Base-by-base conservation (phyloP, 2,113 vertebrate genomes). In the Nibea albiflora region DNA sequence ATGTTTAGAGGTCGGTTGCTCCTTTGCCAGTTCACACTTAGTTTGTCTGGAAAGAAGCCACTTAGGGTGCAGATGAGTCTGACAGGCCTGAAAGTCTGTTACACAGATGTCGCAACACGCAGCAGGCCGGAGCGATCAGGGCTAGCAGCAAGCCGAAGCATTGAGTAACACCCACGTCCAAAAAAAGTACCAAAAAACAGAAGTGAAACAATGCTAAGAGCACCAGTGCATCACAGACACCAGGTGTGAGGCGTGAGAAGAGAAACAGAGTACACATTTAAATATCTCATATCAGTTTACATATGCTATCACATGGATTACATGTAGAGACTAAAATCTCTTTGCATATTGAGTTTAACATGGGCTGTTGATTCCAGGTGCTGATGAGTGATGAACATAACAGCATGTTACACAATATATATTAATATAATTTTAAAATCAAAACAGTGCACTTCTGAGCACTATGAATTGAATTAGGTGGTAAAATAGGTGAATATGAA, bases 171-270 rank as follows among this genome's bases (percentile, higher is more conserved):
- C 44, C 73, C 80, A 76, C 52, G n/a, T 53, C 58, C 26, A 53
- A 75, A 83, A 86, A 88, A 78, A 86, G 80, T 17, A 53, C 63
- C n/a, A 78, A 84, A 85, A 91, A 61, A 62, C 67, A 94, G 93
- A 95, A 95, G 78, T 90, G 93, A 94, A 91, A 93, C 64, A 26
- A 26, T 26, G 31, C 53, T 16, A 63, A 62, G 72, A 81, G 80
- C 87, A 91, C 82, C 72, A 53, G 73, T 83, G 91, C 85, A 31
- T 86, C 31, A 73, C 84, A 73, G 69, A 81, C 24, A 26, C 24
- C 88, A 86, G 89, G 89, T 91, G 92, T 80, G 76, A 85, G 81
- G 75, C n/a, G 69, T n/a, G 39, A 53, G 64, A 87, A 91, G 52
- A 79, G 82, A 85, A 85, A 73, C 81, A 53, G 20, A 69, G 15